phyloP scores from a whole-genome alignment of 2,113 vertebrate genomes.

The Uria lomvia region DNA sequence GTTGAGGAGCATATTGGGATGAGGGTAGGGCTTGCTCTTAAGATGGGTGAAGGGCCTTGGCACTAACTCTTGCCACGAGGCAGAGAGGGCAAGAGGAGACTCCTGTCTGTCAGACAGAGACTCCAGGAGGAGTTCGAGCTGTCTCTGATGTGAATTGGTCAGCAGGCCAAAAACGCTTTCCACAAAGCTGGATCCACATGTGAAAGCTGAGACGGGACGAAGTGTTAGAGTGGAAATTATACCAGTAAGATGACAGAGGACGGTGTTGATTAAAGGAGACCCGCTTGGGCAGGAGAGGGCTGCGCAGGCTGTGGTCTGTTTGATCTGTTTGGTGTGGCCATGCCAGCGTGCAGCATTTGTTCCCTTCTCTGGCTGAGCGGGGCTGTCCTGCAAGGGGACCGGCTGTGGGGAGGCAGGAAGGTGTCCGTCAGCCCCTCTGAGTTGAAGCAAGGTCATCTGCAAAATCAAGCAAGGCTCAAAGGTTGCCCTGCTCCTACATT shows the following conservation, averaged over 20 bases:
- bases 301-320: background rate
- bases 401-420: background rate
- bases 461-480: background rate
- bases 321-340: background rate
- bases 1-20: background rate
- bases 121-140: background rate
- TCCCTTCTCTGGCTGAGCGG: background rate
- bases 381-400: fast-evolving
- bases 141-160: background rate
- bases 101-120: background rate
- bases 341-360: background rate
- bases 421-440: background rate
- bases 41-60: background rate
- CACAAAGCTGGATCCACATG: background rate
- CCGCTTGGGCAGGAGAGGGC: background rate
- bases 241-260: background rate
- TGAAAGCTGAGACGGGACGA: background rate
- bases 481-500: background rate
- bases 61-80: background rate
- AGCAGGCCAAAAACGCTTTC: background rate
- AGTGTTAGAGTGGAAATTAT: background rate
- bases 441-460: background rate
- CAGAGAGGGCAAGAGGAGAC: background rate
- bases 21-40: background rate
- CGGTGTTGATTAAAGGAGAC: background rate